Conservation (phyloP, 92 coral and sea anemone genomes). For the Epizoanthus rinbou region DNA sequence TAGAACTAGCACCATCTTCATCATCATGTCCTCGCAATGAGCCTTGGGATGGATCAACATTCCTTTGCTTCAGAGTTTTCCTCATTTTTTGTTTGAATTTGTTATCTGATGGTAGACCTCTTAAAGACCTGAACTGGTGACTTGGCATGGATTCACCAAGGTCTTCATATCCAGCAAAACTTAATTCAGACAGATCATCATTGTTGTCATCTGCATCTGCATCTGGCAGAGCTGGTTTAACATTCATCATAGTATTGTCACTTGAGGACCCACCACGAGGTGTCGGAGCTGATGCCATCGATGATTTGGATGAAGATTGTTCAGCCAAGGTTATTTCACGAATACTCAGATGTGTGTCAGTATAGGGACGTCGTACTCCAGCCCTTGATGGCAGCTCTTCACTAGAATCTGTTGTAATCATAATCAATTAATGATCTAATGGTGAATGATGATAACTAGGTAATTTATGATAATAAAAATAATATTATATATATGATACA, state of each 20-base stretch:
- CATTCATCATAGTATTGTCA: conserved; percentile 39
- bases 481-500: no score
- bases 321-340: conserved; percentile 1
- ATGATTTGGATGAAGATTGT: neutral
- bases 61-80: conserved; percentile 58
- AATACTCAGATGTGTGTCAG: conserved; percentile 6
- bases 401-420: conserved; percentile 1
- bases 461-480: neutral
- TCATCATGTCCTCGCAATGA: conserved; percentile 36
- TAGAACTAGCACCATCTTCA: conserved; percentile 35
- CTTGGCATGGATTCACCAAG: conserved; percentile 78
- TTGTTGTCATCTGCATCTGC: conserved; percentile 35
- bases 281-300: conserved; percentile 9
- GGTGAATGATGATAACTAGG: neutral
- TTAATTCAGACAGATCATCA: conserved; percentile 53
- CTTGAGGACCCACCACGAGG: conserved; percentile 24
- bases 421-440: neutral
- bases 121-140: conserved; percentile 67
- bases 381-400: neutral
- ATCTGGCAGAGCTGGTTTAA: conserved; percentile 37
- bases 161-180: conserved; percentile 41
- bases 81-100: conserved; percentile 70
- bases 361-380: neutral
- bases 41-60: conserved; percentile 45
- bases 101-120: conserved; percentile 87